Evolutionary conservation across 1,140 invertebrate species (phyloP), one percentile per base, ranked within the genome.

Genomic region (Leptoteleia sp.): DNA sequence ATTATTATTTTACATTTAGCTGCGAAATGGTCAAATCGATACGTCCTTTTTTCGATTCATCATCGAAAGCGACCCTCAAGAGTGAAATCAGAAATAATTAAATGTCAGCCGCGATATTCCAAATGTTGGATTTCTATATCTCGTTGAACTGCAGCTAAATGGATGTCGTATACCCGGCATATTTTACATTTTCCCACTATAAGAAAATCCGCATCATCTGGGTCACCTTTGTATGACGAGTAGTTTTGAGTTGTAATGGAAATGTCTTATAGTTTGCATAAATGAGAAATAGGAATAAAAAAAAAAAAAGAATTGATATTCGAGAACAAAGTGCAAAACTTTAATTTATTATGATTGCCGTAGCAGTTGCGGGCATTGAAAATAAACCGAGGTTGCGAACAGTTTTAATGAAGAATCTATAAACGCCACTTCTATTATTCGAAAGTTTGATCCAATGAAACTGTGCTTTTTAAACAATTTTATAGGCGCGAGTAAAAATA

Each of bases 81-180:
- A 52, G 19, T 35, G 19, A 54, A 67, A 54, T 45, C 35, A 45
- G 62, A 43, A 54, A 48, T 68, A 57, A 57, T 57, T 68, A 48
- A 68, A 68, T 33, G 52, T 68, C 50, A 48, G 64, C 64, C 22
- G 64, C 31, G 31, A 52, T 55, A 67, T 55, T 55, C 7, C 40
- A 22, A 55, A 22, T 11, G 38, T 15, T 47, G 16, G 64, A 68
- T 57, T 68, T 57, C 19, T 57, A 68, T 68, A 68, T 48, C 33
- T 48, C 42, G 43, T 57, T 57, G 29, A 38, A 40, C 42, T 19
- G 47, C 22, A 4, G 40, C 17, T 22, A 68, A 47, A 47, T 13
- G 43, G 12, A 47, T 38, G 59, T 19, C 19, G 35, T 54, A 13
- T 42, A 22, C 11, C 55, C 8, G 16, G 45, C 61, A 54, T 47